Evolutionary conservation across 2,113 vertebrate species (phyloP), one percentile per base, ranked within the genome.

Genomic region (Gallinago paraguaiae): DNA sequence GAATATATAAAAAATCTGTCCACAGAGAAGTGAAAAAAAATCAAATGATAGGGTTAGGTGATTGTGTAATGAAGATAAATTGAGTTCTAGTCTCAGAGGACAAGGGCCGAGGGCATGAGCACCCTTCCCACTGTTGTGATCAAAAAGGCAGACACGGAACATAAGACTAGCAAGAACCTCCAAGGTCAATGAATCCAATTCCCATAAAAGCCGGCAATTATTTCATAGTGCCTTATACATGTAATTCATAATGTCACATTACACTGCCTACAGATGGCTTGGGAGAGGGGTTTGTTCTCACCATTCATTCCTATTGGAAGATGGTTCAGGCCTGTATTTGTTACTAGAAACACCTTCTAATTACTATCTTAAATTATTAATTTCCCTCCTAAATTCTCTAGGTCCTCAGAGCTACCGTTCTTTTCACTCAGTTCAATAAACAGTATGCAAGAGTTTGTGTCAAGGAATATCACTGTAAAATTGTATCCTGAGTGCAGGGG

Each of bases 121-220:
- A 70, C 25, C 13, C 19, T 89, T 91, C 43, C 54, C 17, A 45
- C 28, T 51, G 17, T 9, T 91, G 43, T 43, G 19, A 68, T 72
- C 43, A 60, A 82, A 88, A 82, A 68, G 43, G 69, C 17, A 92
- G 81, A 43, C 53, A 53, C 0, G 0, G 67, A 93, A 76, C 51
- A 56, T 19, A 86, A 72, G 63, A 57, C 13, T 45, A 4, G 5
- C 15, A 85, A 92, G 63, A 86, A 86, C 53, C 43, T 82, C 35
- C 85, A 92, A 93, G 81, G 70, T 94, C 71, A 88, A 20, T 45
- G 67, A 91, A 78, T 93, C 37, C 37, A 89, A 79, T 91, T 92
- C 65, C 51, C 56, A 82, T 84, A 78, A 93, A 91, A 91, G 39
- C 17, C 85, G 61, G n/a, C 51, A 94, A 94, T 81, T 91, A 81